A percentile compares a stretch with the other conserved stretches of the same genome.
Evolutionary conservation across 2,888 invertebrate species (phyloP).

Genomic region (Slavum lentiscoides): DNA sequence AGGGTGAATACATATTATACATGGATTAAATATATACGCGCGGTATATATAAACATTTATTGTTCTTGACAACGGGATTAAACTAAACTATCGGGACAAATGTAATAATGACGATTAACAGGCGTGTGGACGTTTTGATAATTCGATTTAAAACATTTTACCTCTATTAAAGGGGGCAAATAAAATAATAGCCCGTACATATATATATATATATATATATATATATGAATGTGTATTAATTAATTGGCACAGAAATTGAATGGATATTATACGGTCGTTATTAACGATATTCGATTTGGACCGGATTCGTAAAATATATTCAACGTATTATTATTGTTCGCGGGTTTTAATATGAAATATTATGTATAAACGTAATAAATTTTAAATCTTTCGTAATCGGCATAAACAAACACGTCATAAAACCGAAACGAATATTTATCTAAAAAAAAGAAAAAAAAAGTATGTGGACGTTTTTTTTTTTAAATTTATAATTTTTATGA

Average conservation of each 20-base stretch:
- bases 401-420: too few species aligned
- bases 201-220: too few species aligned
- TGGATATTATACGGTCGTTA: neutral
- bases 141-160: conserved; percentile 43
- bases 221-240: neutral
- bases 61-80: conserved; percentile 19
- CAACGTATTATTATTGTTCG: too few species aligned
- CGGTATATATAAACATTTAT: neutral
- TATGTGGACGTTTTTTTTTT: too few species aligned
- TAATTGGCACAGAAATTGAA: conserved; percentile 26
- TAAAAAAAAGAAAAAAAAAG: too few species aligned
- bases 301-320: neutral
- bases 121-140: conserved; percentile 12
- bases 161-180: conserved; percentile 35
- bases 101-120: conserved; percentile 35
- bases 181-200: conserved; percentile 18
- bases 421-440: too few species aligned
- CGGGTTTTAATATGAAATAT: too few species aligned
- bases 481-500: too few species aligned
- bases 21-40: neutral
- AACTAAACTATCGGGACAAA: conserved; percentile 12
- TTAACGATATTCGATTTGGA: conserved; percentile 29
- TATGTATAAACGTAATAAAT: too few species aligned
- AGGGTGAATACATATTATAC: too few species aligned
- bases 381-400: too few species aligned